Evolutionary conservation across 2,797 vertebrate species (phyloP).

Genomic region (Sternarchorhynchus goeldii): DNA sequence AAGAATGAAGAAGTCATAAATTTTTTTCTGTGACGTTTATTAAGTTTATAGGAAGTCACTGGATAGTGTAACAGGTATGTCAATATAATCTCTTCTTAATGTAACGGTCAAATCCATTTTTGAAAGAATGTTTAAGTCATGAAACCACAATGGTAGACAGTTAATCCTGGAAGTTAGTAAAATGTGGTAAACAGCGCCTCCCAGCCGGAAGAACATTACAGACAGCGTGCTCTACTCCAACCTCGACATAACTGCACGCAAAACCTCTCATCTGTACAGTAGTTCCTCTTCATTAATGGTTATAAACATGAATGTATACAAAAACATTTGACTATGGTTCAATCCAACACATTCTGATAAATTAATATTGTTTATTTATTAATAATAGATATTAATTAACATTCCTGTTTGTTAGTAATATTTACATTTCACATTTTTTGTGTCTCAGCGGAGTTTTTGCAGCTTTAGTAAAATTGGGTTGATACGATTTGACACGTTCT

Average conservation of each 20-base stretch:
- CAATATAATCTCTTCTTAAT: not conserved
- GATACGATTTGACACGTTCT: not conserved
- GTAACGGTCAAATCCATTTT: conserved; percentile 19
- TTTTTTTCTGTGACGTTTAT: no score
- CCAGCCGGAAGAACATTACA: conserved; percentile 14
- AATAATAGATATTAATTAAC: no score
- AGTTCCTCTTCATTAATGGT: not conserved
- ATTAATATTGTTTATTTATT: no score
- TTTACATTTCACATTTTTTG: not conserved
- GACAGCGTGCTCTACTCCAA: no score
- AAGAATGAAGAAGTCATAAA: no score
- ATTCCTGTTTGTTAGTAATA: not conserved
- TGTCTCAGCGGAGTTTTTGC: not conserved
- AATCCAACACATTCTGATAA: no score
- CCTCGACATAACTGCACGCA: no score
- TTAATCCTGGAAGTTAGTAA: not conserved
- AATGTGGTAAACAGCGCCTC: conserved; percentile 47
- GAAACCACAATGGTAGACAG: not conserved
- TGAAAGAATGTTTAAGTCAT: conserved; percentile 8
- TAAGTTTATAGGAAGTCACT: not conserved
- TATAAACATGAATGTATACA: not conserved
- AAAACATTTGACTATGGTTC: no score
- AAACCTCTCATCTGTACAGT: no score
- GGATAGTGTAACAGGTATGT: not conserved
- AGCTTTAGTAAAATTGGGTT: not conserved